Percentiles rank a stretch among this genome's conserved stretches.
Conservation (phyloP, 2,113 vertebrate genomes). For the Camarhynchus parvulus region DNA sequence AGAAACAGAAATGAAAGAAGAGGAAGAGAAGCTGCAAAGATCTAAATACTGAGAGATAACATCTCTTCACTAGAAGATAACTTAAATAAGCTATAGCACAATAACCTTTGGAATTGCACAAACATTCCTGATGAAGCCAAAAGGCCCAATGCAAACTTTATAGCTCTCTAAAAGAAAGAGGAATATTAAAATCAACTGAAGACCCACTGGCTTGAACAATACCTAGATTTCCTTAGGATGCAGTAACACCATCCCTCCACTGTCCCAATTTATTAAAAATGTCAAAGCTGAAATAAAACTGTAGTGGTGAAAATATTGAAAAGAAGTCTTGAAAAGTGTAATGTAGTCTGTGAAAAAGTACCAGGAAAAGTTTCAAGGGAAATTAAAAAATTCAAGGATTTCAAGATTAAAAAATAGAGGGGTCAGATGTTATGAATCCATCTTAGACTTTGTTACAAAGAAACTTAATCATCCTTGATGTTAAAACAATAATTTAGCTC, state of each 20-base stretch:
- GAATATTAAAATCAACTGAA: neutral
- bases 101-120: neutral
- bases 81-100: neutral
- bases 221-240: neutral
- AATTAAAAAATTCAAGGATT: neutral
- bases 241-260: neutral
- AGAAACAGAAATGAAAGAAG: neutral
- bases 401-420: neutral
- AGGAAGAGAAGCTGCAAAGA: neutral
- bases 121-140: neutral
- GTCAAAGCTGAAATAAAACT: neutral
- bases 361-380: neutral
- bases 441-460: neutral
- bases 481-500: neutral
- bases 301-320: neutral
- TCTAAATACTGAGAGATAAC: neutral
- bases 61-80: neutral
- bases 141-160: neutral
- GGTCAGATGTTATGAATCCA: neutral
- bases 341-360: neutral
- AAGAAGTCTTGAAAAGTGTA: neutral
- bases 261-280: neutral
- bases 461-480: slow-evolving; percentile 2
- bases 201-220: neutral
- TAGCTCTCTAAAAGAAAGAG: neutral